These are phyloP conservation scores for Dryoscopus gambensis DNA, from an alignment of 2,113 vertebrate species.

Conservation along the genomic window DNA sequence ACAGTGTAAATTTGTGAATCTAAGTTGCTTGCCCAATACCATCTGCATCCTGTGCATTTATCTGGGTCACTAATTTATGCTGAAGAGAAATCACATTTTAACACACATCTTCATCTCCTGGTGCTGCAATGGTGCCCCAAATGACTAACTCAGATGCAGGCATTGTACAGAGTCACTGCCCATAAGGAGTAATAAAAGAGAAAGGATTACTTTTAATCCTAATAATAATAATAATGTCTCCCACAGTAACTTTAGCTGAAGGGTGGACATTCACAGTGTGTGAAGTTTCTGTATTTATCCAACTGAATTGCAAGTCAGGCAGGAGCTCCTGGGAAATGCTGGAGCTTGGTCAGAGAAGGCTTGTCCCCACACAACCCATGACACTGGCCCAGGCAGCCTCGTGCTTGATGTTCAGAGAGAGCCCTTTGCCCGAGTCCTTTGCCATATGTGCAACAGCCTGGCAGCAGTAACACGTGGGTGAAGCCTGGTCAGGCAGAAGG, in stretches of 20 bases:
- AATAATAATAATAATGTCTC: neutral
- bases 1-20: neutral
- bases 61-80: neutral
- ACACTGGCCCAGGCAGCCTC: neutral
- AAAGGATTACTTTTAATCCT: neutral
- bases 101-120: neutral
- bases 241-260: neutral
- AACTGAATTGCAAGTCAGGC: neutral
- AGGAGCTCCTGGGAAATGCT: neutral
- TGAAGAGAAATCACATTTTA: neutral
- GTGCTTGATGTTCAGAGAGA: accelerated
- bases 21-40: neutral
- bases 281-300: neutral
- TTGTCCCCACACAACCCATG: neutral
- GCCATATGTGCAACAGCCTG: neutral
- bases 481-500: neutral
- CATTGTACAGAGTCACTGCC: neutral
- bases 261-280: neutral
- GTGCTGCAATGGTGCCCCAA: neutral
- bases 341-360: neutral
- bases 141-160: neutral
- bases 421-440: neutral
- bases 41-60: neutral
- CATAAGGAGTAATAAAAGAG: neutral
- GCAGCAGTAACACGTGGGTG: neutral